Conservation (phyloP, 2,113 vertebrate species). For the Thamnaconus septentrionalis region DNA sequence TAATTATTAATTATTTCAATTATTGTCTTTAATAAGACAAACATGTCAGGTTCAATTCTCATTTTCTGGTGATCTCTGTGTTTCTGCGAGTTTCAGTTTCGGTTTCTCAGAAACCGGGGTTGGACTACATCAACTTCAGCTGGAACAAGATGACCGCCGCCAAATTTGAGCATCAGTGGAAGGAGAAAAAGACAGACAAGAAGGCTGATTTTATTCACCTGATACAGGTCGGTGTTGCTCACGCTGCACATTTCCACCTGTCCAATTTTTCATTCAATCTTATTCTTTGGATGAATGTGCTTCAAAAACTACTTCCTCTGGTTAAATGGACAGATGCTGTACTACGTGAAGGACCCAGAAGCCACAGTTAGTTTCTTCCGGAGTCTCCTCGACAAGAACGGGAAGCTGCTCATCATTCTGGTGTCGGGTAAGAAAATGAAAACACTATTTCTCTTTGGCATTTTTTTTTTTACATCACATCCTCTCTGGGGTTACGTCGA, state of each 20-base stretch:
- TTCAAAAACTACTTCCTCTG: conserved; percentile 37
- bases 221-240: conserved; percentile 81
- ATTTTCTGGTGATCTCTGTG: no score
- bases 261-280: no score
- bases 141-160: conserved; percentile 87
- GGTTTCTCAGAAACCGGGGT: conserved; percentile 79
- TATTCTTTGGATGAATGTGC: background rate
- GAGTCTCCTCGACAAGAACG: conserved; percentile 78
- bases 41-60: no score
- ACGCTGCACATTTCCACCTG: no score
- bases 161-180: conserved; percentile 85
- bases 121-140: conserved; percentile 82
- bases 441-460: no score
- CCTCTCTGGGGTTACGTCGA: no score
- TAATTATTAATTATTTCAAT: no score
- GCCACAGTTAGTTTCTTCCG: conserved; percentile 84
- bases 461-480: no score
- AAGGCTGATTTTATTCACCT: conserved; percentile 95
- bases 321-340: conserved; percentile 80
- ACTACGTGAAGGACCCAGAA: conserved; percentile 85
- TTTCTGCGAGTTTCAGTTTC: conserved; percentile 62
- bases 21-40: no score
- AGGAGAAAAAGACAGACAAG: conserved; percentile 71
- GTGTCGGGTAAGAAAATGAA: conserved; percentile 82
- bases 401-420: conserved; percentile 86